These are phyloP conservation scores for Agriopis aurantiaria DNA, from an alignment of 2,888 invertebrate species.

Conservation along the genomic window DNA sequence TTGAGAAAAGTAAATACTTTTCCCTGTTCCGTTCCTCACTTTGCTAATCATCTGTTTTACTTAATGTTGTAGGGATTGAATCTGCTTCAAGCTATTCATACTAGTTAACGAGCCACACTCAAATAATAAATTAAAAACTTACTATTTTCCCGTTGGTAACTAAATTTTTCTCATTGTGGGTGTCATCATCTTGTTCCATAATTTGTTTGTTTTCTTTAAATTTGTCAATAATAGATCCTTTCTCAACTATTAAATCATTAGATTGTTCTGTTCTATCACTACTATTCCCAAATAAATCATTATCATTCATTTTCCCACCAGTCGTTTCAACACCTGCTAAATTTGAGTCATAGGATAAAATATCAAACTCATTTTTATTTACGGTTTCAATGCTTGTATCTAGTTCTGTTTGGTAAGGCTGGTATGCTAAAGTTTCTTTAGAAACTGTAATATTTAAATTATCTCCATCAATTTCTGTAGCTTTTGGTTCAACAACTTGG, in stretches of 20 bases:
- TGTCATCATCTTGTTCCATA: background rate
- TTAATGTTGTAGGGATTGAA: background rate
- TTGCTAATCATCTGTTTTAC: no score
- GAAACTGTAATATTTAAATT: background rate
- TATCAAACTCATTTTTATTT: background rate
- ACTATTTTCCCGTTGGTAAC: background rate
- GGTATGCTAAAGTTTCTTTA: no score
- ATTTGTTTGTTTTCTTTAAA: background rate
- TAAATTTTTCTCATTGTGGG: background rate
- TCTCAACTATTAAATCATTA: background rate
- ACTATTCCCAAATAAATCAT: background rate
- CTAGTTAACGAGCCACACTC: background rate
- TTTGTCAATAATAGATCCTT: background rate
- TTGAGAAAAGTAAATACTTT: no score
- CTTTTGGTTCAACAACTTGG: background rate
- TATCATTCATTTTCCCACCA: background rate
- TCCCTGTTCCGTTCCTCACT: no score
- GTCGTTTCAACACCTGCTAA: background rate
- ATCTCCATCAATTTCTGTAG: background rate
- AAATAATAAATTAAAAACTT: background rate
- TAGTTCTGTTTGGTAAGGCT: no score
- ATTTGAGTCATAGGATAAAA: no score
- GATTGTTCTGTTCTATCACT: background rate
- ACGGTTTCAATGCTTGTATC: no score
- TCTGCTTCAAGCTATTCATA: background rate